phyloP scores from a whole-genome alignment of 2,888 invertebrate genomes.

The Cosmopolites sordidus region DNA sequence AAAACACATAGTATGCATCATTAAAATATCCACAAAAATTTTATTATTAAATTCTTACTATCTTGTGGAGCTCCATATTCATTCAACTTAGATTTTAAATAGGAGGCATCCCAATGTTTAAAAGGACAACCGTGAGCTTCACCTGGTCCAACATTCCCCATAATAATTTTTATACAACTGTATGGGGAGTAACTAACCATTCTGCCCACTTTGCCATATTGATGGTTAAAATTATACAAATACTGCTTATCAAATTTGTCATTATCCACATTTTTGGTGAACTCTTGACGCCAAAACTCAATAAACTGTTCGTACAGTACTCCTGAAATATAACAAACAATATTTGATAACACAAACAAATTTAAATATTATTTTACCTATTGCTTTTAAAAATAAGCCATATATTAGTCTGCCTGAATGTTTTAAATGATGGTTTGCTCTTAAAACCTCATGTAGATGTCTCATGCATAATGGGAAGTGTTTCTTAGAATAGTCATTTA shows the following conservation, averaged over 20 bases:
- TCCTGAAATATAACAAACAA: slow-evolving; percentile 51
- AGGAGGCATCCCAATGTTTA: slow-evolving; percentile 68
- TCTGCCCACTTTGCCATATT: slow-evolving; percentile 93
- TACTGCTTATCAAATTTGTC: slow-evolving; percentile 92
- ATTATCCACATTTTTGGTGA: slow-evolving; percentile 76
- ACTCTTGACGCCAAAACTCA: slow-evolving; percentile 87
- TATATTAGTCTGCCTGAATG: slow-evolving; percentile 88
- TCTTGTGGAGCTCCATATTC: slow-evolving; percentile 61
- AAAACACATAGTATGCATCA: slow-evolving; percentile 25
- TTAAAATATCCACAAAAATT: neutral
- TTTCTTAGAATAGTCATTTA: slow-evolving; percentile 73
- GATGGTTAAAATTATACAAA: slow-evolving; percentile 85
- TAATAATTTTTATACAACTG: slow-evolving; percentile 89
- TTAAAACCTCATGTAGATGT: slow-evolving; percentile 74
- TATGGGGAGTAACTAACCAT: slow-evolving; percentile 84
- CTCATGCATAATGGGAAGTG: slow-evolving; percentile 98
- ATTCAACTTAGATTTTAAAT: slow-evolving; percentile 68
- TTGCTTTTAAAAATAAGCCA: slow-evolving; percentile 88
- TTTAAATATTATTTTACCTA: slow-evolving; percentile 24
- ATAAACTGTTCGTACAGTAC: slow-evolving; percentile 86
- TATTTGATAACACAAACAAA: no score
- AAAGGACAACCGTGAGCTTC: slow-evolving; percentile 95
- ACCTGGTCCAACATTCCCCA: slow-evolving; percentile 65
- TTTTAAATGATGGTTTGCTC: slow-evolving; percentile 79
- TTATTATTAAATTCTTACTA: slow-evolving; percentile 46